phyloP scores from a whole-genome alignment of 1,140 invertebrate genomes.

The Lutraria rhynchaena region DNA sequence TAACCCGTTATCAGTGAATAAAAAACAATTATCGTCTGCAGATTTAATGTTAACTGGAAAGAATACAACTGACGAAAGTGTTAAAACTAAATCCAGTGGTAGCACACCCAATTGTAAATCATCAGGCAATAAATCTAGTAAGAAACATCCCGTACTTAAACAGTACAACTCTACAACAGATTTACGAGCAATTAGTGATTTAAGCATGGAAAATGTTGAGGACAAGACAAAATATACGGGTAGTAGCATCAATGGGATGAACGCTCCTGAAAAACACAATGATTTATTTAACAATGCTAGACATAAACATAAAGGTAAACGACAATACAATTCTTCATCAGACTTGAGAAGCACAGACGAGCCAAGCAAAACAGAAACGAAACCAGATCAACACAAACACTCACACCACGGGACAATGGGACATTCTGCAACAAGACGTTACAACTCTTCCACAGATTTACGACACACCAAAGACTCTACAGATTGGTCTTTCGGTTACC shows the following conservation, averaged over 20 bases:
- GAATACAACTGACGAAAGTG: not conserved
- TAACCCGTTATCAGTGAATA: too few species aligned
- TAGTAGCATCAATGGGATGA: too few species aligned
- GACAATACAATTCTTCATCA: too few species aligned
- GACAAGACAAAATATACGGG: too few species aligned
- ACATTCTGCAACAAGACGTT: not conserved
- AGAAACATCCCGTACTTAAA: not conserved
- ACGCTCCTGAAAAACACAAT: too few species aligned
- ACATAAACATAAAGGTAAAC: too few species aligned
- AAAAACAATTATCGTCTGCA: too few species aligned
- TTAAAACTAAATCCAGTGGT: not conserved
- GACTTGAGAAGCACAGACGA: not conserved
- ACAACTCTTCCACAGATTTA: constrained; percentile 25
- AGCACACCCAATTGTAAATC: not conserved
- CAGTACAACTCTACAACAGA: constrained; percentile 18
- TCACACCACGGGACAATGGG: too few species aligned
- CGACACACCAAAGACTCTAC: not conserved
- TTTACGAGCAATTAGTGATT: not conserved
- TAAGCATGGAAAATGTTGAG: not conserved
- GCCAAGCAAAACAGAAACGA: not conserved
- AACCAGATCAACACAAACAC: not conserved
- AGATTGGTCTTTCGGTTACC: constrained; percentile 57
- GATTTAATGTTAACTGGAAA: not conserved
- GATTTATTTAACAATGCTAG: too few species aligned
- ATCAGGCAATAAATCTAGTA: not conserved